Percentiles rank a stretch among this genome's conserved stretches.
Conservation (phyloP, 2,113 vertebrate species). For the Podocnemis expansa region DNA sequence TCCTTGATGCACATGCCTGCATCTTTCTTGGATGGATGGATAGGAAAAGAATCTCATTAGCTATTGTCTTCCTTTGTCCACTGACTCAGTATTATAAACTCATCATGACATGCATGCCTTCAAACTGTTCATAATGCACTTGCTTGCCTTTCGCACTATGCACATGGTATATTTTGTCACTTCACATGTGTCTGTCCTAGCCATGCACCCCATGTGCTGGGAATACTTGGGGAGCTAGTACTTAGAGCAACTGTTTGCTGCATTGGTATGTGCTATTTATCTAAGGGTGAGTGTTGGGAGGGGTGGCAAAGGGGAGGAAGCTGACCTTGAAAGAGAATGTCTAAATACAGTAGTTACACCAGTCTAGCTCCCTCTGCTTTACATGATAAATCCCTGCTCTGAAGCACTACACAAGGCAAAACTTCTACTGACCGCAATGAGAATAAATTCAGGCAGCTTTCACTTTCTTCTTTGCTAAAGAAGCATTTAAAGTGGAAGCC, state of each 20-base stretch:
- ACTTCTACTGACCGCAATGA: neutral
- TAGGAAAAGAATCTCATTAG: neutral
- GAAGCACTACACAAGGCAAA: fast-evolving
- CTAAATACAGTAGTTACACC: neutral
- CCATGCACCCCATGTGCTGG: neutral
- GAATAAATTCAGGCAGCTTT: neutral
- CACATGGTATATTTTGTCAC: neutral
- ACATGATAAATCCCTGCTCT: neutral
- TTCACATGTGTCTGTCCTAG: neutral
- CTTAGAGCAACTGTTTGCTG: neutral
- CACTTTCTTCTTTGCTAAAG: neutral
- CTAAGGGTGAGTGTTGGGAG: fast-evolving
- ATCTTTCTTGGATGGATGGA: neutral
- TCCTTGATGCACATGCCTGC: neutral
- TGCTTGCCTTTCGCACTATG: neutral
- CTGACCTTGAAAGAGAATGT: neutral
- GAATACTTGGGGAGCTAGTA: neutral
- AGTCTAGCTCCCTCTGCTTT: neutral
- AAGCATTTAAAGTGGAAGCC: fast-evolving
- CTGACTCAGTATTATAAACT: constrained; percentile 2
- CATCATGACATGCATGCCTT: neutral
- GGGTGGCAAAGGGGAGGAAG: neutral
- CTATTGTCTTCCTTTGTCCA: neutral
- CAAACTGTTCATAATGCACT: neutral
- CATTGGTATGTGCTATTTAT: neutral